Evolutionary conservation across 2,888 invertebrate genomes (phyloP), one percentile per base, ranked within the genome.

Genomic region (Drosophila atroscutellata): DNA sequence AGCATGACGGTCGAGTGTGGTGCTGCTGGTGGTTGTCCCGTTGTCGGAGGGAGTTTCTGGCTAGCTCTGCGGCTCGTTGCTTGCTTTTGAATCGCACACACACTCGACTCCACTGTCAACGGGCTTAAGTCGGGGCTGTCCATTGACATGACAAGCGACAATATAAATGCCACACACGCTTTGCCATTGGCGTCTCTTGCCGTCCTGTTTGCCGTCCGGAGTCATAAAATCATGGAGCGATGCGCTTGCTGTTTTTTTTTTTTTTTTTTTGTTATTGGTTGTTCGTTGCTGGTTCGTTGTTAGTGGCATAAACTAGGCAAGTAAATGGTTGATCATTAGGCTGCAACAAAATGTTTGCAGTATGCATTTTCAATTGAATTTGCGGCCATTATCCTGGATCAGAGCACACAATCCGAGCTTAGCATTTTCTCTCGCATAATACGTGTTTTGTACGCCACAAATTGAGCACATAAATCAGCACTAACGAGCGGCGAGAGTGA

Each of bases 321-420:
- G 68, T 76, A 80, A 83, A 86, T 87, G 89, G 67, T 50, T 58
- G 78, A 76, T 81, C 79, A 75, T 80, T 87, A 80, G 72, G 61
- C 84, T 83, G 87, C 85, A 84, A 91, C 91, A 91, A 91, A 91
- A 90, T 91, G 87, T 83, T 85, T 84, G 84, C 84, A 80, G 70
- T 69, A 65, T 69, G 77, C 81, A 58, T 90, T 89, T 83, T 80
- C 67, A 75, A 80, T 90, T 89, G 80, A 89, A 83, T 90, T 90
- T 88, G 76, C 69, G 59, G 30, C 67, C 65, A 75, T 87, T 73
- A 84, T 80, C 85, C 68, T 54, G 83, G 71, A 61, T 87, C 56
- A 72, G 73, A 64, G 70, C 55, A 55, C 66, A 54, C 73, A 81
- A 83, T 67, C 71, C 18, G 66, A 66, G 65, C 77, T 69, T 75